Evolutionary conservation across 2,888 invertebrate genomes (phyloP).

Genomic region (Apamea sordens): DNA sequence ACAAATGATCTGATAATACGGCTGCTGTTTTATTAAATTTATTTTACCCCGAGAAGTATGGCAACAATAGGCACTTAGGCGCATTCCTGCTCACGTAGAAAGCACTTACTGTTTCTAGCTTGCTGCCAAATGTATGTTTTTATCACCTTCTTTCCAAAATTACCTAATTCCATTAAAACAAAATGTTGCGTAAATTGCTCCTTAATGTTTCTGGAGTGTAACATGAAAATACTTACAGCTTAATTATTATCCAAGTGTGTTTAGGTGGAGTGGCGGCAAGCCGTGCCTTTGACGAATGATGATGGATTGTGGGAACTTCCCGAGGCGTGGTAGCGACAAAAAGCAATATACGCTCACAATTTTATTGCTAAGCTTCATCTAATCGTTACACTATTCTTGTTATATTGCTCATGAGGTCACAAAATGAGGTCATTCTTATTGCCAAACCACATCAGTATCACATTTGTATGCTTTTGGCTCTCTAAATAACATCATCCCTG

Average conservation of each 20-base stretch:
- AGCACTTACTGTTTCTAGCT: constrained; percentile 27
- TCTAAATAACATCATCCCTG: constrained; percentile 18
- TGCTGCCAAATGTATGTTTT: constrained; percentile 42
- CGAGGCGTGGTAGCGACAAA: constrained; percentile 59
- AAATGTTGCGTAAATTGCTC: constrained; percentile 47
- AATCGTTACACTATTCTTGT: constrained; percentile 32
- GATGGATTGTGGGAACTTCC: constrained; percentile 73
- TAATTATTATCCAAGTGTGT: constrained; percentile 70
- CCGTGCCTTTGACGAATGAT: constrained; percentile 75
- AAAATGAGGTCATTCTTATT: constrained; percentile 10
- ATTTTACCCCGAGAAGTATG: constrained; percentile 10
- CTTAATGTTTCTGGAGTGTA: constrained; percentile 47
- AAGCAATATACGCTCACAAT: constrained; percentile 56
- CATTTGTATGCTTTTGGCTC: constrained; percentile 6
- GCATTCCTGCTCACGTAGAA: constrained; percentile 40
- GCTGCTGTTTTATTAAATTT: constrained; percentile 31
- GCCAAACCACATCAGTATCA: neutral
- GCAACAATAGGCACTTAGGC: constrained; percentile 28
- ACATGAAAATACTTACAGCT: constrained; percentile 59
- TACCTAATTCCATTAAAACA: constrained; percentile 54
- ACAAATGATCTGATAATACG: constrained; percentile 1
- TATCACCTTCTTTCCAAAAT: constrained; percentile 38
- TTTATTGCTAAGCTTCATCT: constrained; percentile 47
- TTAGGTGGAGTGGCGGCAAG: constrained; percentile 66
- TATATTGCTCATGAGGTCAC: constrained; percentile 2